These are phyloP conservation scores for Schizopygopsis malacanthus DNA, from an alignment of 2,797 vertebrate genomes.

Conservation along the genomic window DNA sequence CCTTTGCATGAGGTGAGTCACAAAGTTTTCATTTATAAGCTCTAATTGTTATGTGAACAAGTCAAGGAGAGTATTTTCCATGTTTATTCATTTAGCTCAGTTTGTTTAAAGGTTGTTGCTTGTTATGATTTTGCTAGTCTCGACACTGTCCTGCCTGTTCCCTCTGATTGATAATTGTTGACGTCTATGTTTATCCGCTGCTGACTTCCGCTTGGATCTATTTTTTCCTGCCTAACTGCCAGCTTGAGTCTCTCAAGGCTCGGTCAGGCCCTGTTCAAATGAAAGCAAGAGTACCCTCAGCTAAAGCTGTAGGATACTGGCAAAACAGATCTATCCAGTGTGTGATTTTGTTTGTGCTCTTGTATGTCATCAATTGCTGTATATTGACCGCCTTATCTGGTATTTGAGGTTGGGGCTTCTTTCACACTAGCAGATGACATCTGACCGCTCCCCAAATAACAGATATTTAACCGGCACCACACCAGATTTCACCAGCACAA, in stretches of 20 bases:
- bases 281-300: neutral
- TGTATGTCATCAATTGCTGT: neutral
- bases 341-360: no score
- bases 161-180: no score
- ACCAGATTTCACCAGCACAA: slow-evolving; percentile 11
- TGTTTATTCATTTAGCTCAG: neutral
- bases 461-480: neutral
- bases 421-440: neutral
- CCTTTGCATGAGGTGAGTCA: no score
- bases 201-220: neutral
- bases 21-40: no score
- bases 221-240: neutral
- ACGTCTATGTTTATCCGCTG: no score
- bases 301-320: neutral
- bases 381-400: neutral
- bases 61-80: no score
- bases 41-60: no score
- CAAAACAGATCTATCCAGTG: neutral
- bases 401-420: neutral
- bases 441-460: neutral
- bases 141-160: neutral
- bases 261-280: neutral
- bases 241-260: neutral
- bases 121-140: no score
- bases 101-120: neutral